Conservation (phyloP, 2,797 vertebrate genomes). For the Streptopelia turtur region DNA sequence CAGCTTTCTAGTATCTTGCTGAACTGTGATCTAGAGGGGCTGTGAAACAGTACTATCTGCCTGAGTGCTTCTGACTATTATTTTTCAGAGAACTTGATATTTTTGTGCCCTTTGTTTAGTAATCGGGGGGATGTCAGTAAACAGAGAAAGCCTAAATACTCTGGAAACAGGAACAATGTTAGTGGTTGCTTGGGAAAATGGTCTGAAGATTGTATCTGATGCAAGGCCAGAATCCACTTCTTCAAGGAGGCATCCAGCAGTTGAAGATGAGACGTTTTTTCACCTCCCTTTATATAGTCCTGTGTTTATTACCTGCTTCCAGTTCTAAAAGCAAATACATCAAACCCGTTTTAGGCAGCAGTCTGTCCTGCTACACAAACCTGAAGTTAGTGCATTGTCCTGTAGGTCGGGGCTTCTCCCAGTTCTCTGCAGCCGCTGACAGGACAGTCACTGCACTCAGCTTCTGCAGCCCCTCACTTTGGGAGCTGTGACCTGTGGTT, state of each 20-base stretch:
- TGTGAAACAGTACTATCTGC: not conserved
- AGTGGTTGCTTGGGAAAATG: not conserved
- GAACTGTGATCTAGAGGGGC: fast-evolving
- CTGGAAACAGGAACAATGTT: not conserved
- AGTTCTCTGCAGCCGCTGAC: not conserved
- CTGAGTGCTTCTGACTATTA: not conserved
- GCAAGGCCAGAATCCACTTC: not conserved
- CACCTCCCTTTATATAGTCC: not conserved
- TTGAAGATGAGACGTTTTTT: not conserved
- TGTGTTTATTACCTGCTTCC: not conserved
- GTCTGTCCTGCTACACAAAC: not conserved
- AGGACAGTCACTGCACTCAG: not conserved
- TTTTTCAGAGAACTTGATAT: not conserved
- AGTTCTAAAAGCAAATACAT: not conserved
- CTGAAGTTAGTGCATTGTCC: not conserved
- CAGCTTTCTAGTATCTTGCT: not conserved
- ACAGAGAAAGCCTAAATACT: not conserved
- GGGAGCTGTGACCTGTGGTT: not conserved
- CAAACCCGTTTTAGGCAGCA: not conserved
- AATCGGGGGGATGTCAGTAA: not conserved
- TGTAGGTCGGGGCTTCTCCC: not conserved
- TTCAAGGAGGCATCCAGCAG: not conserved
- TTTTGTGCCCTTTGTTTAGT: not conserved
- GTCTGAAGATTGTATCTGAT: not conserved
- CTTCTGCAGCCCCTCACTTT: not conserved